phyloP scores from a whole-genome alignment of 2,797 vertebrate genomes.

The Eospalax fontanierii region DNA sequence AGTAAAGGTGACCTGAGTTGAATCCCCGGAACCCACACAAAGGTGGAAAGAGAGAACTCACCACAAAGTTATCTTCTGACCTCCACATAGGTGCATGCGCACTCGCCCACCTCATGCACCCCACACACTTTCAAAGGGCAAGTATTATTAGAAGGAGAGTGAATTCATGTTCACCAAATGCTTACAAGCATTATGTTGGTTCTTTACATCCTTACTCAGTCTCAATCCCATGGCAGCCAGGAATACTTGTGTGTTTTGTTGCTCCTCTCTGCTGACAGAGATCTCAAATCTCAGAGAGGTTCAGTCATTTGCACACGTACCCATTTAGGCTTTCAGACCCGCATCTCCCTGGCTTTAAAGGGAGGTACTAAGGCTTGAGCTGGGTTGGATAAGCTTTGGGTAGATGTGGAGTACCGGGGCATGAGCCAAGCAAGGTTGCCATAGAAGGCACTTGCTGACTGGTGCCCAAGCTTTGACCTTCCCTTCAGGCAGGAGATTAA shows the following conservation, averaged over 20 bases:
- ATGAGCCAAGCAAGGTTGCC: not conserved
- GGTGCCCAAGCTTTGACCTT: not conserved
- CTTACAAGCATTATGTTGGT: not conserved
- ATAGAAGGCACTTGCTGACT: not conserved
- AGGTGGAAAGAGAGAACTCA: not conserved
- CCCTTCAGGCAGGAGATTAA: not conserved
- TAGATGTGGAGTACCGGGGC: not conserved
- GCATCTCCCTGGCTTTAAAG: not conserved
- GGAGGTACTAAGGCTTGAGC: not conserved
- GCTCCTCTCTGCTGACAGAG: not conserved
- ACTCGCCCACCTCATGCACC: too few species aligned
- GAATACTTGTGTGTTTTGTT: not conserved
- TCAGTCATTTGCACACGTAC: not conserved
- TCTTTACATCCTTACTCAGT: not conserved
- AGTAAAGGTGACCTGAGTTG: not conserved
- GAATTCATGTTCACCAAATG: not conserved
- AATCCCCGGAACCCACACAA: not conserved
- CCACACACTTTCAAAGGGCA: not conserved
- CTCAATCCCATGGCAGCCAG: not conserved
- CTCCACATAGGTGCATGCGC: not conserved
- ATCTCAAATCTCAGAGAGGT: not conserved
- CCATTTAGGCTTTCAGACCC: not conserved
- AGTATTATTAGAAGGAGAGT: not conserved
- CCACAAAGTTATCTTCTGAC: not conserved
- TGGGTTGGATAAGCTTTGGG: not conserved